Percentiles rank a stretch among this genome's conserved stretches.
Evolutionary conservation across 2,797 vertebrate genomes (phyloP).

Genomic region (Gallirallus australis): DNA sequence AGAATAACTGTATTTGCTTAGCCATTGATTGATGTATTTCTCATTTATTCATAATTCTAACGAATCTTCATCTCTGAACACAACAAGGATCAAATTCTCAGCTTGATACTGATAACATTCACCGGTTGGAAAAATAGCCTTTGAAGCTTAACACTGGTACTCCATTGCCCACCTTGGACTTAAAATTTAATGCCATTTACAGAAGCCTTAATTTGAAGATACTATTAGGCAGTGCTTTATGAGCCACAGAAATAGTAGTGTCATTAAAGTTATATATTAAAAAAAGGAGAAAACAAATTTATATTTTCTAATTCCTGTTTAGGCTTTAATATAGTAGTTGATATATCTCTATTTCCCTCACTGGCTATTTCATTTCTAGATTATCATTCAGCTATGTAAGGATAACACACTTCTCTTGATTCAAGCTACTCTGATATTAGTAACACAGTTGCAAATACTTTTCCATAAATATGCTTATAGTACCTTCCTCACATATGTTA

Average conservation of each 20-base stretch:
- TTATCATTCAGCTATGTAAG: neutral
- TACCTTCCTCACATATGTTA: neutral
- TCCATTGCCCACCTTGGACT: neutral
- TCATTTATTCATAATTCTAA: neutral
- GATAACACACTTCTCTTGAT: neutral
- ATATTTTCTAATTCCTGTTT: neutral
- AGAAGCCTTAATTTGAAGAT: neutral
- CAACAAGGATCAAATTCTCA: neutral
- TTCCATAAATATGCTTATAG: neutral
- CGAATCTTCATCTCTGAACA: neutral
- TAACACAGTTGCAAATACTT: neutral
- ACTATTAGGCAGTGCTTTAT: neutral
- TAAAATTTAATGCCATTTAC: neutral
- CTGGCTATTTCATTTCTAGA: neutral
- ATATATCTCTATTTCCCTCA: neutral
- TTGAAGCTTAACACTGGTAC: neutral
- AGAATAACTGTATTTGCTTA: neutral
- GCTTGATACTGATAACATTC: neutral
- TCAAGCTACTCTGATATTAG: neutral
- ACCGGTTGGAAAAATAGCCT: neutral
- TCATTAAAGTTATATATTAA: neutral
- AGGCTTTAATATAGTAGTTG: neutral
- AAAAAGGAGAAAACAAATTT: accelerated
- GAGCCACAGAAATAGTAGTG: neutral
- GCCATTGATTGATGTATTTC: neutral